phyloP scores from a whole-genome alignment of 2,888 invertebrate species.

The Xylota sylvarum region DNA sequence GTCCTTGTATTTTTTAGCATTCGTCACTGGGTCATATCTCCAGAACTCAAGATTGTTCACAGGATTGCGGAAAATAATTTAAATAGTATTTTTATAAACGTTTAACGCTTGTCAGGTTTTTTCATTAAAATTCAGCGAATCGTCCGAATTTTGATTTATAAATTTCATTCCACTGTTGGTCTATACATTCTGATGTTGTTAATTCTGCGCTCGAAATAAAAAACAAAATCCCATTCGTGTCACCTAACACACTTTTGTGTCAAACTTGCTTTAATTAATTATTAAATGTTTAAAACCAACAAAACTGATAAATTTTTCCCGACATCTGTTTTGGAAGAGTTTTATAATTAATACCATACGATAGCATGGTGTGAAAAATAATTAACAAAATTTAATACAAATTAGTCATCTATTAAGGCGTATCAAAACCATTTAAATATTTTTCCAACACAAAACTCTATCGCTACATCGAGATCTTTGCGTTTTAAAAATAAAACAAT shows the following conservation, averaged over 20 bases:
- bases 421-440: not conserved
- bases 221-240: not conserved
- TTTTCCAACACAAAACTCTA: not conserved
- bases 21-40: too few species aligned
- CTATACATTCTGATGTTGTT: not conserved
- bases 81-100: too few species aligned
- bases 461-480: not conserved
- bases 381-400: not conserved
- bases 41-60: too few species aligned
- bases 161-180: too few species aligned
- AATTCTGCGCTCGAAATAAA: not conserved
- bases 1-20: too few species aligned
- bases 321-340: not conserved
- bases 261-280: not conserved
- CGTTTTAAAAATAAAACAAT: conserved; percentile 10
- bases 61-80: too few species aligned
- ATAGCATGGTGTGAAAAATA: not conserved
- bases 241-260: not conserved
- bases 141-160: too few species aligned
- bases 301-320: not conserved
- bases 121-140: too few species aligned
- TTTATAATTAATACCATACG: not conserved
- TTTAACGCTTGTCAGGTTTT: too few species aligned
- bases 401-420: conserved; percentile 5
- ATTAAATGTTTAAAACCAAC: not conserved